phyloP scores from a whole-genome alignment of 1,140 invertebrate species.

The Hydropsyche tenuis region DNA sequence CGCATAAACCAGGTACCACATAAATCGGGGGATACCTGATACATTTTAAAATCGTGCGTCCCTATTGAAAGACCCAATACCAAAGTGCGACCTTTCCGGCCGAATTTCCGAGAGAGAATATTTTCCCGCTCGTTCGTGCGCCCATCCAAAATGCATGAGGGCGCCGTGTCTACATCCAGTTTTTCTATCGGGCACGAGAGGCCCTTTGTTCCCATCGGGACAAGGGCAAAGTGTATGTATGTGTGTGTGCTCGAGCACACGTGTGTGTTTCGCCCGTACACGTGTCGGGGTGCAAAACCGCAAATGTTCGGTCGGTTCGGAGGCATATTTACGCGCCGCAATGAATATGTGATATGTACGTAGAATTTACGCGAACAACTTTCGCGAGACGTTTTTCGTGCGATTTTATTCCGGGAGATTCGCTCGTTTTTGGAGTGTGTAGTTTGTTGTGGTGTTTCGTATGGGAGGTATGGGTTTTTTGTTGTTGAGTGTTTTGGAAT shows the following conservation, averaged over 20 bases:
- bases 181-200: conserved; percentile 27
- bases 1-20: no score
- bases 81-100: conserved; percentile 1
- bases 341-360: conserved; percentile 30
- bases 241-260: not conserved
- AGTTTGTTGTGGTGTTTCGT: no score
- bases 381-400: no score
- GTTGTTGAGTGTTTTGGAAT: no score
- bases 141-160: conserved; percentile 36
- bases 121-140: not conserved
- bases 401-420: no score
- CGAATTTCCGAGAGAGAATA: not conserved
- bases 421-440: no score
- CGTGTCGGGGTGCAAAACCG: no score
- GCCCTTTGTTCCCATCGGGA: conserved; percentile 26
- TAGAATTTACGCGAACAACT: conserved; percentile 1
- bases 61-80: no score
- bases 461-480: no score
- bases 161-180: conserved; percentile 12
- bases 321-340: conserved; percentile 30
- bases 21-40: no score
- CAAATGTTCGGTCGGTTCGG: not conserved
- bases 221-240: not conserved
- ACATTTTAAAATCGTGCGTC: no score
- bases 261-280: not conserved